These are phyloP conservation scores for Cinclus cinclus DNA, from an alignment of 2,113 vertebrate species.

Conservation along the genomic window DNA sequence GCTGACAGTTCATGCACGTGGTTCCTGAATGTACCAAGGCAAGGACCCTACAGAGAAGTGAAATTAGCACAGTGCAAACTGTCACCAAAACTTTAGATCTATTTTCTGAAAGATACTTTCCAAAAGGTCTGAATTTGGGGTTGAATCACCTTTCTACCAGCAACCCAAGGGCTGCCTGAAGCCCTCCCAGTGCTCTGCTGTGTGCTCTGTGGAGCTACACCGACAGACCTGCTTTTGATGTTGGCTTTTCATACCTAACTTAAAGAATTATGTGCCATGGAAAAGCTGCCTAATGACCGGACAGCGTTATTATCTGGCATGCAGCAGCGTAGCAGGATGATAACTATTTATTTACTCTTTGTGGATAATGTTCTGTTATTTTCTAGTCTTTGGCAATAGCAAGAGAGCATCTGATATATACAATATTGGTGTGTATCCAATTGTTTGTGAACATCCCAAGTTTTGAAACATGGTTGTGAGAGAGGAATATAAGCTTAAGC, in stretches of 20 bases:
- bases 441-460: slow-evolving; percentile 72
- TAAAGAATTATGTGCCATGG: not conserved
- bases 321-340: not conserved
- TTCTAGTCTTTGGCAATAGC: slow-evolving; percentile 30
- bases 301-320: not conserved
- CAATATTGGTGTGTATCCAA: slow-evolving; percentile 63
- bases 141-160: not conserved
- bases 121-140: not conserved
- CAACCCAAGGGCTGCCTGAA: not conserved
- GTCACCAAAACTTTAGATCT: not conserved
- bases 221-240: not conserved
- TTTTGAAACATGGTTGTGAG: slow-evolving; percentile 62
- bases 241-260: not conserved
- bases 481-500: slow-evolving; percentile 65
- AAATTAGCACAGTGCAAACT: not conserved
- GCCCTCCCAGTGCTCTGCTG: not conserved
- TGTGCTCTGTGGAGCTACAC: not conserved
- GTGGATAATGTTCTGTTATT: slow-evolving; percentile 40
- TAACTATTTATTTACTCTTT: slow-evolving; percentile 31
- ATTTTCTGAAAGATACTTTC: not conserved
- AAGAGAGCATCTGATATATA: slow-evolving; percentile 48
- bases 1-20: not conserved
- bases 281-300: not conserved
- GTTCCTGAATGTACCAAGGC: not conserved
- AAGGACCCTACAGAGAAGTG: not conserved